phyloP scores from a whole-genome alignment of 2,113 vertebrate species.

The Corythoichthys haematopterus region DNA sequence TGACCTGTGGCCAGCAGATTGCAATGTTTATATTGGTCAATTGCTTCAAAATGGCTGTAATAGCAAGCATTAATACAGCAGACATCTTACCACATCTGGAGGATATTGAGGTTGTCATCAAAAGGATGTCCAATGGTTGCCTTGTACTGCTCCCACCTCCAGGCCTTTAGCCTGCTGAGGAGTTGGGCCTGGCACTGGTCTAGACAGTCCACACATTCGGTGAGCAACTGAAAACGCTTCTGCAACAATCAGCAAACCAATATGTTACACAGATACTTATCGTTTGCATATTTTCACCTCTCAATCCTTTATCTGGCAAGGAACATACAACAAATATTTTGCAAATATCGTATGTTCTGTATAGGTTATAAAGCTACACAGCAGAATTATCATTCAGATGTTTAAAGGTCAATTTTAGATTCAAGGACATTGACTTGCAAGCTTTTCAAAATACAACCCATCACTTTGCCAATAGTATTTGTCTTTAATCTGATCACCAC shows the following conservation, averaged over 20 bases:
- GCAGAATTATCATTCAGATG: too few relatives aligned
- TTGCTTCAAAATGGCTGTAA: not conserved
- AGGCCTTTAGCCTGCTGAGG: conserved; percentile 79
- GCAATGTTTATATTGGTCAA: too few relatives aligned
- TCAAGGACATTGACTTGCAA: too few relatives aligned
- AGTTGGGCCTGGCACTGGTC: conserved; percentile 74
- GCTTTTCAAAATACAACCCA: too few relatives aligned
- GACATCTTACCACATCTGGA: conserved; percentile 74
- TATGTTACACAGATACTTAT: not conserved
- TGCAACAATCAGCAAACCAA: conserved; percentile 33
- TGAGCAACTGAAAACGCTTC: conserved; percentile 65
- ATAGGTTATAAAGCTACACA: not conserved
- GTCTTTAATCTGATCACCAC: too few relatives aligned
- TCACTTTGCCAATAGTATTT: too few relatives aligned
- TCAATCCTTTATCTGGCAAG: not conserved
- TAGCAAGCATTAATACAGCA: not conserved
- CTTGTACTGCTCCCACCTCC: conserved; percentile 87
- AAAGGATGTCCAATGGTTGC: conserved; percentile 81
- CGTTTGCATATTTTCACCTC: not conserved
- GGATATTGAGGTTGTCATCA: conserved; percentile 76
- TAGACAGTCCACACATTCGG: conserved; percentile 67
- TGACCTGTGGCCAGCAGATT: too few relatives aligned
- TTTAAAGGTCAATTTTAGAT: too few relatives aligned
- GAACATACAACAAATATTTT: not conserved
- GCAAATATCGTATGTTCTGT: too few relatives aligned